Base-by-base conservation (phyloP, 2,797 vertebrate species). In the Tympanoctomys barrerae region DNA sequence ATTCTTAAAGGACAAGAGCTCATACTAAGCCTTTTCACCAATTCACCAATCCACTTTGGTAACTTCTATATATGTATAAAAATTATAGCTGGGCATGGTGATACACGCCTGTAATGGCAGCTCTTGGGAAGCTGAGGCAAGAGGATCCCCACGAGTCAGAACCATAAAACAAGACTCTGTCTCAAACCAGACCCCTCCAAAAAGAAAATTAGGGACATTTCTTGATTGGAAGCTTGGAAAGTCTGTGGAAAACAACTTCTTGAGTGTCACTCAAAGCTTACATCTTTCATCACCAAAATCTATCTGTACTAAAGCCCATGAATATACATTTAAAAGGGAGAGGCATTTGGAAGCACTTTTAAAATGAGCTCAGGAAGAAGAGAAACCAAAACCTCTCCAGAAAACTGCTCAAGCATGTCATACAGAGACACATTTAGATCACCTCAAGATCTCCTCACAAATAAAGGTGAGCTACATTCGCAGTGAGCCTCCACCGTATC, bases 331-430 rank as follows among this genome's bases (percentile, higher is more conserved):
- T 96, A 88, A 59, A 90, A 82, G 13, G 39, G 22, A 12, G 22
- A 64, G 1, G 3, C 9, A 87, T 95, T 90, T 77, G 18, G 36
- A 87, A 70, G 22, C 80, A 33, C 26, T 62, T 89, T 79, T 36
- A 84, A 90, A 95, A 79, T 33, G 36, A 79, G 18, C 57, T 13
- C 18, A 64, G 62, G 31, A 94, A 96, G 52, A 36, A 77, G 21
- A 26, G 46, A 81, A 87, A 5, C 8, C 87, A 78, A 62, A 83
- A 62, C 75, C 36, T 91, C n/a, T 64, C 70, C 24, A 94, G 84
- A 96, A 95, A 96, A 89, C 28, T 89, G 52, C 77, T 84, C 64
- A 93, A 87, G 80, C 36, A 71, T 36, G 4, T 59, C 96, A 90
- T 2, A 82, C 26, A 82, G 39, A 89, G 16, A 92, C 19, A 42